These are phyloP conservation scores for Pegoplata infirma DNA, from an alignment of 2,888 invertebrate species.

Conservation along the genomic window DNA sequence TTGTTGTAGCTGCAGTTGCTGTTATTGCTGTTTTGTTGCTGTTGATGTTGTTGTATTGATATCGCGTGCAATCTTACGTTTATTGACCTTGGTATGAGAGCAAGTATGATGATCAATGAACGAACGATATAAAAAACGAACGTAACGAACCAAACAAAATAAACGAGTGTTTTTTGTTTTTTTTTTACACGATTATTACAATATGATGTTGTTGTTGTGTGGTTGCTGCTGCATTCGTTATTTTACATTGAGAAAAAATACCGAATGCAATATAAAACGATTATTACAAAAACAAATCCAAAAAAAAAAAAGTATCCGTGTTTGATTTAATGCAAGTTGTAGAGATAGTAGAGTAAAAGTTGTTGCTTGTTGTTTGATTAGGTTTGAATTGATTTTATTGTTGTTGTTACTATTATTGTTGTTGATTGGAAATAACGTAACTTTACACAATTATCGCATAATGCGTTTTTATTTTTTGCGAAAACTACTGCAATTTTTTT, in stretches of 20 bases:
- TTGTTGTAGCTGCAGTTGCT: conserved; percentile 30
- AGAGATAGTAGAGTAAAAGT: conserved; percentile 40
- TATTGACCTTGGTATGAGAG: conserved; percentile 66
- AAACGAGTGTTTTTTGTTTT: background rate
- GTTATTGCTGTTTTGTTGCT: conserved; percentile 59
- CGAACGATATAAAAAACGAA: no score
- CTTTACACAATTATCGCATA: conserved; percentile 40
- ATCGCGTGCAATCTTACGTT: conserved; percentile 66
- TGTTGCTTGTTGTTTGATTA: conserved; percentile 27
- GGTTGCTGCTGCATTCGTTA: conserved; percentile 42
- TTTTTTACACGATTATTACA: background rate
- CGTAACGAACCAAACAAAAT: conserved; percentile 7
- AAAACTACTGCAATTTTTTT: background rate
- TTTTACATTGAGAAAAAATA: no score
- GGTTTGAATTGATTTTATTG: conserved; percentile 7
- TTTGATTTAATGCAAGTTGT: conserved; percentile 43
- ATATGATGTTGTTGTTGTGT: conserved; percentile 9
- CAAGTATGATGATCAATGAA: conserved; percentile 62
- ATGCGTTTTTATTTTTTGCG: no score
- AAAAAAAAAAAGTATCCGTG: conserved; percentile 47
- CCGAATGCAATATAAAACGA: conserved; percentile 6
- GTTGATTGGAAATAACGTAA: conserved; percentile 29
- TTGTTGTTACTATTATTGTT: conserved; percentile 14
- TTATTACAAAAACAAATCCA: background rate
- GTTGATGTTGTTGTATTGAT: conserved; percentile 59